Evolutionary conservation across 1,140 invertebrate genomes (phyloP), one percentile per base, ranked within the genome.

Genomic region (Zaprionus taronus): DNA sequence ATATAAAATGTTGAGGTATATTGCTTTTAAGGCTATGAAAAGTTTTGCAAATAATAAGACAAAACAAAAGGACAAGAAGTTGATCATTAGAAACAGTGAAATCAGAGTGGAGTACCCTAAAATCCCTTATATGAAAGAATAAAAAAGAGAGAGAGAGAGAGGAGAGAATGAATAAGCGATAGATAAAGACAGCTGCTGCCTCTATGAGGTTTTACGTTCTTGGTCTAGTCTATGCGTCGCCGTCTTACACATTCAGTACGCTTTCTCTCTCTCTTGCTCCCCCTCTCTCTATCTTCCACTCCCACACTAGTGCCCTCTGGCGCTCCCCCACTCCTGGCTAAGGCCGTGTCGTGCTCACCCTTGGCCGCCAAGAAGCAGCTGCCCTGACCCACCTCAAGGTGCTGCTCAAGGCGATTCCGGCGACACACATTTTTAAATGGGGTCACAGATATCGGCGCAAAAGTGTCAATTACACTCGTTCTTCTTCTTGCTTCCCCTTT

Each of bases 371-470:
- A 65, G 79, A 69, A 24, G 47, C 78, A 51, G 38, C 17, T 49
- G 63, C 56, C 84, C 85, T 89, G 84, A 89, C 84, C 84, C 85
- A 84, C 84, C 84, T 89, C 85, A 89, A 89, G 85, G 75, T 53
- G 72, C 74, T 76, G 58, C 41, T n/a, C 38, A 17, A 47, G 41
- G 41, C 41, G 41, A n/a, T 5, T 38, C 14, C 14, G 36, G 58
- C 81, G 84, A 89, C 84, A 89, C 81, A 89, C 85, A 89, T 89
- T 84, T 38, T 83, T 60, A 81, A 89, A 89, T 90, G 81, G 79
- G 84, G 84, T 89, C 84, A 89, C 79, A 90, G 72, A 89, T 89
- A 89, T 89, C 81, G 85, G 84, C 75, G 67, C 63, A 89, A 73
- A 81, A 89, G 84, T 89, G 85, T 90, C 84, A 84, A 89, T 89